Conservation (phyloP, 2,113 vertebrate species). For the Rhinoderma darwinii region DNA sequence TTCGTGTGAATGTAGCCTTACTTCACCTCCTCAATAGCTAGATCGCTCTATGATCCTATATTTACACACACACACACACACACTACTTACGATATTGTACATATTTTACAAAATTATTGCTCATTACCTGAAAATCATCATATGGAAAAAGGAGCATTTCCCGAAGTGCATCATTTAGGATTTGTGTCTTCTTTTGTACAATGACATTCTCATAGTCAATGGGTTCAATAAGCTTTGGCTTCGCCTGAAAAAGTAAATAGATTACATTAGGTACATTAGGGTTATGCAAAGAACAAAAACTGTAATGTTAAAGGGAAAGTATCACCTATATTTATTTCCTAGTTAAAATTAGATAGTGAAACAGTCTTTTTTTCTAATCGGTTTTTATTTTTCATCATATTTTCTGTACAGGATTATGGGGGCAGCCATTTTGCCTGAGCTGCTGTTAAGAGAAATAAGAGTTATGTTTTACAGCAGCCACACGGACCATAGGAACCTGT, state of each 20-base stretch:
- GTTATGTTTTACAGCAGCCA: too few relatives aligned
- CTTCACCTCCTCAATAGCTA: too few relatives aligned
- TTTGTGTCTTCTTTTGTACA: slow-evolving; percentile 96
- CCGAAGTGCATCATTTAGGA: slow-evolving; percentile 91
- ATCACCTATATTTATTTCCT: too few relatives aligned
- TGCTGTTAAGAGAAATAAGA: too few relatives aligned
- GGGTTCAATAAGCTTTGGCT: slow-evolving; percentile 95
- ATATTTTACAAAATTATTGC: not conserved
- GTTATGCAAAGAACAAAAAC: not conserved
- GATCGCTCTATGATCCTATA: too few relatives aligned
- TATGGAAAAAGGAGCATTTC: slow-evolving; percentile 97
- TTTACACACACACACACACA: not conserved
- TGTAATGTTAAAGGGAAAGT: not conserved
- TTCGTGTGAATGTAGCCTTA: too few relatives aligned
- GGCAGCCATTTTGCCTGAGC: too few relatives aligned
- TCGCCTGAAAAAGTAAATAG: slow-evolving; percentile 76
- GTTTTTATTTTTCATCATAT: too few relatives aligned
- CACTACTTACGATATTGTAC: not conserved
- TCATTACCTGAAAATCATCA: slow-evolving; percentile 93
- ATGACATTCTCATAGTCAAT: slow-evolving; percentile 98
- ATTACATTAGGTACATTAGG: not conserved
- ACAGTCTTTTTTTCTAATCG: too few relatives aligned
- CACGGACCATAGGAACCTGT: too few relatives aligned
- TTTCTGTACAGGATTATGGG: too few relatives aligned
- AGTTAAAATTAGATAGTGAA: too few relatives aligned